phyloP scores from a whole-genome alignment of 1,140 invertebrate species.

The Periplaneta americana region DNA sequence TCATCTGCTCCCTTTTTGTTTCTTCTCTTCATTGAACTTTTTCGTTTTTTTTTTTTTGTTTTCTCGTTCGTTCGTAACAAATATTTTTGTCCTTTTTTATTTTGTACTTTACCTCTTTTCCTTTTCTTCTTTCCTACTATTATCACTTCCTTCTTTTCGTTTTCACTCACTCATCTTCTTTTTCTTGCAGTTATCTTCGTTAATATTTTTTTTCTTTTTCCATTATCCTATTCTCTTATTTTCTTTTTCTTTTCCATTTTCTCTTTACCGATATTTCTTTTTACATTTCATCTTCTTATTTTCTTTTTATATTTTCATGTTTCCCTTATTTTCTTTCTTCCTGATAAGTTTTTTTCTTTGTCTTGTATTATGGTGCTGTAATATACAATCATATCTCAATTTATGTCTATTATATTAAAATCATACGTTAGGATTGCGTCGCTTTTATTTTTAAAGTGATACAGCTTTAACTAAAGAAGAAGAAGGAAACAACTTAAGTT shows the following conservation, averaged over 20 bases:
- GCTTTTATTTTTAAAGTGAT: too few relatives aligned
- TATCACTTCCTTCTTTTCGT: background rate
- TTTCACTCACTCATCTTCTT: background rate
- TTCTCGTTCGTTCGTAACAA: background rate
- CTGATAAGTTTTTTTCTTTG: too few relatives aligned
- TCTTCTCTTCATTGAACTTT: background rate
- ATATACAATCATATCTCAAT: too few relatives aligned
- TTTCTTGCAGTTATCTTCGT: background rate
- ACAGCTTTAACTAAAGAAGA: too few relatives aligned
- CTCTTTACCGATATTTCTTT: too few relatives aligned
- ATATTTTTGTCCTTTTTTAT: background rate
- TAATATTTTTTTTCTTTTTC: background rate
- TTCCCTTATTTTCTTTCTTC: too few relatives aligned
- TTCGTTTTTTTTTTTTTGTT: background rate
- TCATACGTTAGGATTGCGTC: too few relatives aligned
- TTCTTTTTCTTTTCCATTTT: background rate
- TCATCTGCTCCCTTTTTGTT: background rate
- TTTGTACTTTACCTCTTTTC: background rate
- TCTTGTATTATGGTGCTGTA: too few relatives aligned
- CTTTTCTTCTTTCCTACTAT: background rate
- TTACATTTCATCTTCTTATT: too few relatives aligned
- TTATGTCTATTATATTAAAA: too few relatives aligned
- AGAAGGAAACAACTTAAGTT: too few relatives aligned
- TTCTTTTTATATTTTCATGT: too few relatives aligned
- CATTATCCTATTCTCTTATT: background rate